Evolutionary conservation across 2,797 vertebrate genomes (phyloP), one percentile per base, ranked within the genome.

Genomic region (Cossypha polioptera): DNA sequence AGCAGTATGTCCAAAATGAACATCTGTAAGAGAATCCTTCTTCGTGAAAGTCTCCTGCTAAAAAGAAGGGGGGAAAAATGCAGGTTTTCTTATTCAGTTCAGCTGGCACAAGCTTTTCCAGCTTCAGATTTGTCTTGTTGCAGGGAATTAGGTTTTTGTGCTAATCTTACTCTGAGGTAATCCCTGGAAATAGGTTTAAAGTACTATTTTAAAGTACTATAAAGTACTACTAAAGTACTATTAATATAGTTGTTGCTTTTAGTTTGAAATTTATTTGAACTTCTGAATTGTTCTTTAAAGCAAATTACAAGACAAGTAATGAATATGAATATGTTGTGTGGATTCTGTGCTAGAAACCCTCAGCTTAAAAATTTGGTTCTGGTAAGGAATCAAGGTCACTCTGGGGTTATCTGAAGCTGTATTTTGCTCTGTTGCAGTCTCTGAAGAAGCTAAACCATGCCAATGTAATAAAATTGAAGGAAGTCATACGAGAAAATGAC

Each of bases 381-480:
- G 40, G 9, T 69, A 58, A 74, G 78, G 36, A 87, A 66, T 50
- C 15, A 45, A 57, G 72, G 35, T 74, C 35, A 47, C 51, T 59
- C 31, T 50, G 1, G 7, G 45, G 38, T 93, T 78, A 45, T n/a
- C 40, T 80, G 61, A 93, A 84, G 77, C 65, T 3, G 1, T 36
- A 33, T 50, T 69, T 92, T 90, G 11, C 35, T 97, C 36, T 96
- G 7, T 97, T 98, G 25, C 97, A 99, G 99, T 99, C 99, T 67
- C 97, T 99, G 94, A 99, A 99, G 98, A 99, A 99, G 96, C 98
- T 99, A 88, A 99, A 99, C 98, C 99, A 99, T 95, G 99, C 99
- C 24, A 99, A 99, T 58, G 98, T 99, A 81, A 99, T 99, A 96
- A 99, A 99, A 96, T 95, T 99, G 86, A 99, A 99, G 97, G 99